phyloP scores from a whole-genome alignment of 2,888 invertebrate genomes.

The Calliphora vomitoria region DNA sequence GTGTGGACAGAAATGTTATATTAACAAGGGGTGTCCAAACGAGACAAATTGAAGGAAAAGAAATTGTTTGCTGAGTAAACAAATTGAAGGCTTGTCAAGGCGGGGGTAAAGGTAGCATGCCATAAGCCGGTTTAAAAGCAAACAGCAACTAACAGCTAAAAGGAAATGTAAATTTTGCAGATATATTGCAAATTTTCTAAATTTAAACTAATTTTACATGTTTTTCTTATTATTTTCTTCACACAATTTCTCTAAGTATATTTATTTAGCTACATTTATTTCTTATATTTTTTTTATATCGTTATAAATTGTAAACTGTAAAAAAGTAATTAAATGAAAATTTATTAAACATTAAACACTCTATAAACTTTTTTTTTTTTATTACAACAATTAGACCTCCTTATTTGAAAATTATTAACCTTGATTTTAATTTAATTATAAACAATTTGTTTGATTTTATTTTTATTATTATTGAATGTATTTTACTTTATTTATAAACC shows the following conservation, averaged over 20 bases:
- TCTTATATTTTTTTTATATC: background rate
- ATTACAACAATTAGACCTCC: background rate
- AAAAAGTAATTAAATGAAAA: conserved; percentile 33
- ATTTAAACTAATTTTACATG: too few species aligned
- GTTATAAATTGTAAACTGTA: background rate
- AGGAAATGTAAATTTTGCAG: too few species aligned
- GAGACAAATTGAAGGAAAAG: too few species aligned
- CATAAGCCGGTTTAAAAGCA: too few species aligned
- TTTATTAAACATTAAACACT: conserved; percentile 51
- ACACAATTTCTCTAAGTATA: background rate
- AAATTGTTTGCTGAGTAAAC: too few species aligned
- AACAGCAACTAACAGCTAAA: too few species aligned
- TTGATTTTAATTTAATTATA: conserved; percentile 55
- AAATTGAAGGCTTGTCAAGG: too few species aligned
- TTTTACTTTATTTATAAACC: background rate
- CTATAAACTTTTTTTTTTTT: background rate
- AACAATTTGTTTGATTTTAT: conserved; percentile 28
- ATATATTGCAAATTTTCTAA: too few species aligned
- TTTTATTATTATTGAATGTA: background rate
- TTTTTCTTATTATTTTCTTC: background rate
- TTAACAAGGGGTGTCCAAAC: too few species aligned
- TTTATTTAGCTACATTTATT: background rate
- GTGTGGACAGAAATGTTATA: too few species aligned
- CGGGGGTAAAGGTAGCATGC: too few species aligned
- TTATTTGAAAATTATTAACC: conserved; percentile 52